phyloP scores from a whole-genome alignment of 2,113 vertebrate genomes.

The Osmerus eperlanus region DNA sequence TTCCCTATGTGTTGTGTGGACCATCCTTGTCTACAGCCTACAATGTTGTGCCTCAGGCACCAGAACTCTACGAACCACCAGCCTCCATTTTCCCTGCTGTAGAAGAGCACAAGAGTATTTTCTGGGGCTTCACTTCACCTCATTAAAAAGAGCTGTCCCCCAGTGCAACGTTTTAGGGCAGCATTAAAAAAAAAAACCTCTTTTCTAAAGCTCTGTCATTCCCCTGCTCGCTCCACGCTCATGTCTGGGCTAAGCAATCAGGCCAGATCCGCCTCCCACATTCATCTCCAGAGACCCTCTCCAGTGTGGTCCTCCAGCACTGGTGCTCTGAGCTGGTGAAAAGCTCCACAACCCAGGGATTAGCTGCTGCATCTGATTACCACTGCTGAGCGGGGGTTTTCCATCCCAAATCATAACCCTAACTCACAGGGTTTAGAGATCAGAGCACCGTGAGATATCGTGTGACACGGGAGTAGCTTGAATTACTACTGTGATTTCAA shows the following conservation, averaged over 20 bases:
- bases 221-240: conserved; percentile 32
- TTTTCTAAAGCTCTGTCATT: conserved; percentile 19
- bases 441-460: too few species aligned
- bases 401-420: neutral
- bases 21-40: conserved; percentile 45
- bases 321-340: conserved; percentile 52
- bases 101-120: conserved; percentile 56
- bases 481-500: too few species aligned
- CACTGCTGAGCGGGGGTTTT: conserved; percentile 18
- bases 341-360: conserved; percentile 59
- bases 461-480: too few species aligned
- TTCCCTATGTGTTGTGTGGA: neutral
- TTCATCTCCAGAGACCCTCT: conserved; percentile 42
- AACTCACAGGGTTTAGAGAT: too few species aligned
- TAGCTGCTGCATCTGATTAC: conserved; percentile 64
- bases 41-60: conserved; percentile 42
- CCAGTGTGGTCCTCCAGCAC: conserved; percentile 46
- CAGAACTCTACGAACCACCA: conserved; percentile 49
- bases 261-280: conserved; percentile 44
- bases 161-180: conserved; percentile 38
- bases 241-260: conserved; percentile 50
- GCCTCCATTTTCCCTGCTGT: conserved; percentile 54
- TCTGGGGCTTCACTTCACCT: conserved; percentile 54
- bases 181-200: conserved; percentile 32
- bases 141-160: conserved; percentile 57